Evolutionary conservation across 92 coral and sea anemone genomes (phyloP), one percentile per base, ranked within the genome.

Genomic region (Metridium senile): DNA sequence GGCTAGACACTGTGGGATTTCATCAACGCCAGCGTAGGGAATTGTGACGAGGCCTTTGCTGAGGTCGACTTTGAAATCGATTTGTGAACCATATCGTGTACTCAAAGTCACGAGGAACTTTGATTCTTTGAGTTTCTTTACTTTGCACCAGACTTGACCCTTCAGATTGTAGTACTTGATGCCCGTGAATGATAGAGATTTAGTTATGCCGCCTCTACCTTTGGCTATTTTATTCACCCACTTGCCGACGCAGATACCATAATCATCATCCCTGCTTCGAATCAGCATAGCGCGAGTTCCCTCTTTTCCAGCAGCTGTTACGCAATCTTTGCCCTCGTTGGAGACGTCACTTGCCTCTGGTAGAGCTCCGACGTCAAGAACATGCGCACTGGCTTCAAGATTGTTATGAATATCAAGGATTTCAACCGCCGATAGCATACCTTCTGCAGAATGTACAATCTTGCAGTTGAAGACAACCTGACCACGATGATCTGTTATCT

Each of bases 231-330:
- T 58, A 67, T 65, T 76, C n/a, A 64, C 35, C 91, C 91, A 87
- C 66, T 83, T 82, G 8, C 88, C 91, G 34, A 83, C 59, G 31
- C 91, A 87, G 17, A 87, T 53, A 27, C 87, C 91, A 86, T 81
- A 87, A 28, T 87, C 91, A 22, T 61, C 74, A 64, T 76, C 81
- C 51, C 78, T 72, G 35, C 91, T 73, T 75, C 88, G 80, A 9
- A 87, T 78, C 18, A 87, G 67, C 91, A 87, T 87, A 18, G 91
- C 88, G 39, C 91, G 70, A 21, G 85, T 82, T 30, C 91, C 91
- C 1, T 58, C 77, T 52, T 21, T 27, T 21, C 33, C 66, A n/a
- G 70, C 51, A 13, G 77, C 61, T 26, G 86, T 49, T 0, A 57
- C 62, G 74, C 84, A 76, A 43, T 78, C 71, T 16, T 62, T 17